Percentiles rank a stretch among this genome's conserved stretches.
Evolutionary conservation across 2,797 vertebrate genomes (phyloP).

Genomic region (Huso huso): DNA sequence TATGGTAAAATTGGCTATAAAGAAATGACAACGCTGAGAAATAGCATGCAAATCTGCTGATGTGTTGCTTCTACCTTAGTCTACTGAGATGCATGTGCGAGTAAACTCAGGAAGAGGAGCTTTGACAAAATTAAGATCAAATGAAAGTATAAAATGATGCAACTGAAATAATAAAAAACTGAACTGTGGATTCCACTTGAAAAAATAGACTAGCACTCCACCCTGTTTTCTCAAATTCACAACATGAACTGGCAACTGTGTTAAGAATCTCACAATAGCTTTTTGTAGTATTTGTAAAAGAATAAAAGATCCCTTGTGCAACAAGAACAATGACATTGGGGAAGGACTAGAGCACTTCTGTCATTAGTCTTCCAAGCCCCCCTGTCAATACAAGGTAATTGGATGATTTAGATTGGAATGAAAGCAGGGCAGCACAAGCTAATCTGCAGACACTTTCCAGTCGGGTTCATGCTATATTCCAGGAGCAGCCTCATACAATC

Average conservation of each 20-base stretch:
- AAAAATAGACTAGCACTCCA: not conserved
- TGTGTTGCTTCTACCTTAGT: not conserved
- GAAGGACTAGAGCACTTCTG: conserved; percentile 20
- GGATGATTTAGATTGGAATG: conserved; percentile 42
- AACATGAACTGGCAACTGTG: no score
- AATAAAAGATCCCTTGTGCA: conserved; percentile 5
- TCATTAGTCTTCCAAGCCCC: conserved; percentile 33
- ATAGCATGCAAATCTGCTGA: conserved; percentile 3
- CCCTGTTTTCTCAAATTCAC: not conserved
- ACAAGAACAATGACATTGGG: conserved; percentile 12
- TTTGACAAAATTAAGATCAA: no score
- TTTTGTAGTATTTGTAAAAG: not conserved
- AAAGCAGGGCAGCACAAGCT: conserved; percentile 36
- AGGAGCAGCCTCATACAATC: conserved; percentile 28
- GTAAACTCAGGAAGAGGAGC: no score
- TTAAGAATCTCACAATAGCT: no score
- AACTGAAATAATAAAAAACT: no score
- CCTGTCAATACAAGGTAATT: conserved; percentile 42
- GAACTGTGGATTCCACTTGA: no score
- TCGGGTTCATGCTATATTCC: conserved; percentile 45
- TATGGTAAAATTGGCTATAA: not conserved
- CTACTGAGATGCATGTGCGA: no score
- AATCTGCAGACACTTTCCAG: conserved; percentile 41
- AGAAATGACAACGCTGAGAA: not conserved
- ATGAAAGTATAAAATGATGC: no score